phyloP scores from a whole-genome alignment of 2,797 vertebrate species.

The Diceros bicornis region DNA sequence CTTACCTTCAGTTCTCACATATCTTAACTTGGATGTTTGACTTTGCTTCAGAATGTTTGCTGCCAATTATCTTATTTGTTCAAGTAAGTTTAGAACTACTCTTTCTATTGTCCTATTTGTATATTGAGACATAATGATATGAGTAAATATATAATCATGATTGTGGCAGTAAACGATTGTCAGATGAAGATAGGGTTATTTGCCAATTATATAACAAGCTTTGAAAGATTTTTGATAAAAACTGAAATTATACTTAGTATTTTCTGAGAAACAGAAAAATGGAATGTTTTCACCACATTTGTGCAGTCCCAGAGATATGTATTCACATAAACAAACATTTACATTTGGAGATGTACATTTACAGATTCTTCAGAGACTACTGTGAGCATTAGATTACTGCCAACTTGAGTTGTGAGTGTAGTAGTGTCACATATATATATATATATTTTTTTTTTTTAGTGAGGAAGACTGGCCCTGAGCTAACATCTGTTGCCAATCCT shows the following conservation, averaged over 20 bases:
- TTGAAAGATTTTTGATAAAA: neutral
- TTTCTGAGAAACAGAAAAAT: constrained; percentile 43
- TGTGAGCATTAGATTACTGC: neutral
- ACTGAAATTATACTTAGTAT: neutral
- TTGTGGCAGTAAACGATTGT: neutral
- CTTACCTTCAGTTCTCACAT: neutral
- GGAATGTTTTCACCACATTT: constrained; percentile 3
- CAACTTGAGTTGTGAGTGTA: neutral
- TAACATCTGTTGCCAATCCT: too few relatives aligned
- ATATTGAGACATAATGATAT: neutral
- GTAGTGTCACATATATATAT: neutral
- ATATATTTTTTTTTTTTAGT: too few relatives aligned
- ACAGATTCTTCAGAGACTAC: neutral
- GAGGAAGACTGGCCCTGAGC: too few relatives aligned
- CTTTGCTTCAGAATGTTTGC: neutral
- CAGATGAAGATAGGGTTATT: neutral
- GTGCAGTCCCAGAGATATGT: neutral
- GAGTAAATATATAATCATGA: constrained; percentile 32
- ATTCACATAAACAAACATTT: neutral
- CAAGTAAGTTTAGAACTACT: neutral
- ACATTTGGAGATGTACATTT: neutral
- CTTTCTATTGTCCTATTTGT: neutral
- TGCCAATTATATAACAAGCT: neutral
- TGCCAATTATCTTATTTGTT: neutral
- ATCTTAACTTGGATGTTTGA: neutral